Evolutionary conservation across 2,888 invertebrate species (phyloP), one percentile per base, ranked within the genome.

Genomic region (Trachelus troglodyta): DNA sequence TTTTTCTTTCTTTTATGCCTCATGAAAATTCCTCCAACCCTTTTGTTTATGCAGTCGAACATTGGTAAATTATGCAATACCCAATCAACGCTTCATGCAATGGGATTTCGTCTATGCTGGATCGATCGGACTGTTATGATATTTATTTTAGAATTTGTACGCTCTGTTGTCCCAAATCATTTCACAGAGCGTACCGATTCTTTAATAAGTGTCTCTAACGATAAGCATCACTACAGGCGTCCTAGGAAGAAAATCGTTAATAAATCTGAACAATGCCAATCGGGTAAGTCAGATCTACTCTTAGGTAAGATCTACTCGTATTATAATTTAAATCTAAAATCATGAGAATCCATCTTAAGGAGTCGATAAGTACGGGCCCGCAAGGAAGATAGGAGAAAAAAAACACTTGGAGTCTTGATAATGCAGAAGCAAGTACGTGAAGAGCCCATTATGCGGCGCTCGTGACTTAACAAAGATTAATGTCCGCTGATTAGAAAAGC

Each of bases 91-190:
- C 40, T 23, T 23, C 23, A 0, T 56, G 40, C 40, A 23, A 56
- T 23, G 23, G 6, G 23, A 56, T 2, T 56, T 23, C 40, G 23
- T 23, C 40, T 15, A 23, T 56, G 23, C 23, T 6, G 40, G 40
- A 56, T 56, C 40, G 4, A 56, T 82, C 81, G 84, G 82, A 85
- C 81, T 88, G 88, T 89, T 88, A 85, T 83, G 89, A 89, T 90
- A 91, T 92, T 92, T 89, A 92, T 91, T 92, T 92, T 92, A 92
- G 92, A 92, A 92, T 92, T 92, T 92, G 92, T 92, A 92, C 92
- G 92, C 92, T 92, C 92, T 92, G 92, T 92, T 92, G 92, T 92
- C 90, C 88, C 82, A 84, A 88, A 87, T 81, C 87, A 91, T 91
- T 89, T 92, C 92, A 92, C 92, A 92, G 92, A 92, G 92, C 92